Conservation (phyloP, 2,888 invertebrate genomes). For the Diaprepes abbreviatus region DNA sequence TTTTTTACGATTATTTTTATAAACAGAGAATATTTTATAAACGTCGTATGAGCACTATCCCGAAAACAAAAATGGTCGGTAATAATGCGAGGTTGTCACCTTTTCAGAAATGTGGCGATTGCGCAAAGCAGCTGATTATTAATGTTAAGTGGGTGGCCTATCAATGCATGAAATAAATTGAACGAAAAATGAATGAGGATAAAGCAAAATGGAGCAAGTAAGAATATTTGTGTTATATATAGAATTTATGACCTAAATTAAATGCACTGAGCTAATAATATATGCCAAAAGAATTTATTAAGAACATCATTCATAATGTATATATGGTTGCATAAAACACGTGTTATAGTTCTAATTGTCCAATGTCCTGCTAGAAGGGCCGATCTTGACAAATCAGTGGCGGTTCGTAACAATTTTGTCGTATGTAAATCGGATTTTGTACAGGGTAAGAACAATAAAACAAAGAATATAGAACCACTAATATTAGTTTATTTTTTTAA, state of each 20-base stretch:
- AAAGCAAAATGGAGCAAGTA: background rate
- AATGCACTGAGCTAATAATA: too few relatives aligned
- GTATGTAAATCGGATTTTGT: too few relatives aligned
- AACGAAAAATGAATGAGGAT: too few relatives aligned
- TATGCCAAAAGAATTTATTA: too few relatives aligned
- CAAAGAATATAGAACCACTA: constrained; percentile 57
- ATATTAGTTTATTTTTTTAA: constrained; percentile 51
- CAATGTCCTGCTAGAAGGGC: too few relatives aligned
- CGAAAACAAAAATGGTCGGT: constrained; percentile 15
- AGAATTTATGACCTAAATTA: too few relatives aligned
- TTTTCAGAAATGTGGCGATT: too few relatives aligned
- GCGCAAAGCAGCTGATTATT: too few relatives aligned
- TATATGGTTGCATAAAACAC: too few relatives aligned
- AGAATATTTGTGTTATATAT: too few relatives aligned
- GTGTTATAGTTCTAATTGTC: too few relatives aligned
- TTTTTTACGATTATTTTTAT: background rate
- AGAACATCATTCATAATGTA: too few relatives aligned
- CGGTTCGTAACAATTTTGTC: background rate
- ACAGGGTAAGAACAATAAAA: constrained; percentile 8
- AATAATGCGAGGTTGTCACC: constrained; percentile 13
- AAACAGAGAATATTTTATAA: background rate
- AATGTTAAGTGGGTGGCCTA: background rate
- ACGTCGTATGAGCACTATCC: background rate
- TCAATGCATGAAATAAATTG: background rate
- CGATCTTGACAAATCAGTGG: background rate